Evolutionary conservation across 2,113 vertebrate species (phyloP).

Genomic region (Chascanopsetta lugubris): DNA sequence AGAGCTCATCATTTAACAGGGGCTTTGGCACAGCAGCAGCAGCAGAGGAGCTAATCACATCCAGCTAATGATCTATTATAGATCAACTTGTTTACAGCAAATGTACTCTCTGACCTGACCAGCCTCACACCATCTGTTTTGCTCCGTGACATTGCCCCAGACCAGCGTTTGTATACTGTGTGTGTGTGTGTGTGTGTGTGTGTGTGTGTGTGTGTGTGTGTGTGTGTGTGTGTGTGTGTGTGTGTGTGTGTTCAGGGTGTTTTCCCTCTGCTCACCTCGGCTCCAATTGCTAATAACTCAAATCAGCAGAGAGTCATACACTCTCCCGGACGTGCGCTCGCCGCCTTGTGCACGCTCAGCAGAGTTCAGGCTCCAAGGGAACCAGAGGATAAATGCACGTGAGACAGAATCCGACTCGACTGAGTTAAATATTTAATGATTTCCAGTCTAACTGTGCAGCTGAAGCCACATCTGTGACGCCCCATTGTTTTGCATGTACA

Average conservation of each 20-base stretch:
- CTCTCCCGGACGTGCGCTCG: background rate
- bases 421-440: conserved; percentile 64
- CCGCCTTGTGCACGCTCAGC: background rate
- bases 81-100: conserved; percentile 69
- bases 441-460: conserved; percentile 46
- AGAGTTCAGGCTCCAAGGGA: conserved; percentile 2
- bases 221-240: background rate
- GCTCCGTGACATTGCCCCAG: conserved; percentile 44
- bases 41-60: conserved; percentile 52
- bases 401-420: conserved; percentile 52
- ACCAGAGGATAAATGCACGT: conserved; percentile 34
- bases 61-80: conserved; percentile 67
- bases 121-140: conserved; percentile 65
- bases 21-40: conserved; percentile 39
- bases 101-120: conserved; percentile 63
- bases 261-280: conserved; percentile 23
- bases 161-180: conserved; percentile 7
- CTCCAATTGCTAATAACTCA: conserved; percentile 69
- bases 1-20: conserved; percentile 32
- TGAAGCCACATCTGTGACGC: conserved; percentile 60
- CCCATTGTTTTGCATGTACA: conserved; percentile 19
- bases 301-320: conserved; percentile 71
- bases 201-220: background rate
- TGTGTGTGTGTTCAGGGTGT: background rate
- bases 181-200: conserved; percentile 14